Base-by-base conservation (phyloP, 2,888 invertebrate genomes). In the Archips crataeganus region DNA sequence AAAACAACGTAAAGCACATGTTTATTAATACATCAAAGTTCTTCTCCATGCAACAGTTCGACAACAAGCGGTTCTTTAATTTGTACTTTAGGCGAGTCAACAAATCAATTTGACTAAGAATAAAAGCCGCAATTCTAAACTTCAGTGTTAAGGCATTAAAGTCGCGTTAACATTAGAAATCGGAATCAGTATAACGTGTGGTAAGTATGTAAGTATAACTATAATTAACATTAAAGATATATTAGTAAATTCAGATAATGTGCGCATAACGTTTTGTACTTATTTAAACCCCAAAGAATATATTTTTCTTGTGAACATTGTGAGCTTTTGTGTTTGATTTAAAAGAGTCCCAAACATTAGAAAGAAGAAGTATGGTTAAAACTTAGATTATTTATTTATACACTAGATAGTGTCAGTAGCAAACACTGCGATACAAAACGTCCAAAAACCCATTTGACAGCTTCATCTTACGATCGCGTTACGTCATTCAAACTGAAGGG, bases 81-180 rank as follows among this genome's bases (percentile, higher is more conserved):
- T 92, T 92, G 92, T 92, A 92, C 92, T 92, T 84, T 72, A 84
- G 87, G 90, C 85, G 80, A 84, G 82, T 11, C 79, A 84, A 82
- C 79, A 77, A 32, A 49, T n/a, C 32, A 76, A 75, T 64, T 77
- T 79, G 79, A 79, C 78, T 68, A 32, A 47, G 57, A 74, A 71
- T 39, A 77, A 11, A 5, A 49, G 49, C 49, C 57, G 32, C 32
- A 11, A 10, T 57, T 32, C 4, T 1, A 49, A 57, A 57, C 6
- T 57, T 57, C 57, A 57, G 11, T 10, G 11, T 32, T 57, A 57
- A 57, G 57, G 32, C 32, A 57, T 57, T 32, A 57, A 32, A 32
- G 11, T 57, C 32, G 5, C 10, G 11, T 57, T 32, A 32, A 32
- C 11, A 57, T 32, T 32, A 51, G 15, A 15, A 15, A 51, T 51